Evolutionary conservation across 2,797 vertebrate genomes (phyloP).

Genomic region (Simalia tracyae): DNA sequence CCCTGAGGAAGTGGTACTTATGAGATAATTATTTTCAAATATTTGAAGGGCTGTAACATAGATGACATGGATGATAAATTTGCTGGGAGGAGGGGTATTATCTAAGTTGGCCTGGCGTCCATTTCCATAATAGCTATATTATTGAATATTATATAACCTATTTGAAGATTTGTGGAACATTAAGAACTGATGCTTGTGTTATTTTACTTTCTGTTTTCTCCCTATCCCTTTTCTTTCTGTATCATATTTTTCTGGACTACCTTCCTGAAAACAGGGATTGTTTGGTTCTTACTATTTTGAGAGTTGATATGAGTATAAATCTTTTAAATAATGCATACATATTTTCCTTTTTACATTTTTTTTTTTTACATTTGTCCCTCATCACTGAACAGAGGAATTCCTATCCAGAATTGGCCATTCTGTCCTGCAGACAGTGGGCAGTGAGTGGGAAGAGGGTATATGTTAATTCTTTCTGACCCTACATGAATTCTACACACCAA

Average conservation of each 20-base stretch:
- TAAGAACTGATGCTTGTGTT: not conserved
- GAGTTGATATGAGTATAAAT: not conserved
- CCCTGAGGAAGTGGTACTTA: not conserved
- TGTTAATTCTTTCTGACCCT: not conserved
- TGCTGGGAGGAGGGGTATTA: not conserved
- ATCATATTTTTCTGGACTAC: not conserved
- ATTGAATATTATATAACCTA: not conserved
- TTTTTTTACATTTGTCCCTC: not conserved
- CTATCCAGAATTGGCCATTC: not conserved
- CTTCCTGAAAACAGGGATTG: not conserved
- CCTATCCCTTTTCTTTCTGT: not conserved
- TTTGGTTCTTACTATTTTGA: not conserved
- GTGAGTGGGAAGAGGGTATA: not conserved
- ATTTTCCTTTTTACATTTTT: not conserved
- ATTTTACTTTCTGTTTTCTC: not conserved
- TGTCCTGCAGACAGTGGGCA: not conserved
- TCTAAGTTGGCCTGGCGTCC: not conserved
- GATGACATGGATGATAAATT: not conserved
- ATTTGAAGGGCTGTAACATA: not conserved
- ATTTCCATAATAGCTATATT: not conserved
- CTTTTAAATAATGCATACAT: not conserved
- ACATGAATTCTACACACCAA: conserved; percentile 47
- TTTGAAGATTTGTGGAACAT: not conserved
- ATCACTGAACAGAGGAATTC: not conserved
- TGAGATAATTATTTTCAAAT: not conserved